Evolutionary conservation across 2,888 invertebrate genomes (phyloP).

Genomic region (Thereva unica): DNA sequence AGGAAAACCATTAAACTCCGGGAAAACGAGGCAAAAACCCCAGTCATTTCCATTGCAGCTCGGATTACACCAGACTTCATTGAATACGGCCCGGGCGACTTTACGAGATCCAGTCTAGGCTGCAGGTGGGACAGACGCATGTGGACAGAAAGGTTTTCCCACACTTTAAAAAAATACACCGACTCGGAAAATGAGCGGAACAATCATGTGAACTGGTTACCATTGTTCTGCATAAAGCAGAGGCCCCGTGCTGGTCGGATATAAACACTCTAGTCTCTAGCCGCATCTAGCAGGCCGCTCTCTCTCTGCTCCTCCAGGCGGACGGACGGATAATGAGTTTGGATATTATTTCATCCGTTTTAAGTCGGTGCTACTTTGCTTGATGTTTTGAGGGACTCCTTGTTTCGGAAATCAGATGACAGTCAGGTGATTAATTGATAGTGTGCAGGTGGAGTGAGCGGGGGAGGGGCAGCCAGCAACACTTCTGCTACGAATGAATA

Average conservation of each 20-base stretch:
- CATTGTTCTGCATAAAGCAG: constrained; percentile 27
- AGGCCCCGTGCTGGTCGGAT: not conserved
- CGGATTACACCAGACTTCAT: constrained; percentile 22
- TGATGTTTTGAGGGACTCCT: no score
- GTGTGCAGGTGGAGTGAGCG: no score
- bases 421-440: no score
- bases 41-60: constrained; percentile 26
- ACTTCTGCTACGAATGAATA: no score
- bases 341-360: no score
- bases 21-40: constrained; percentile 11
- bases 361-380: no score
- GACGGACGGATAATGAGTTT: no score
- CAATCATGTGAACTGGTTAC: constrained; percentile 23
- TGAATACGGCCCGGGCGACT: constrained; percentile 3
- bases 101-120: not conserved
- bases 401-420: no score
- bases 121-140: not conserved
- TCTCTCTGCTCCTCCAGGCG: no score
- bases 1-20: constrained; percentile 23
- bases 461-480: no score
- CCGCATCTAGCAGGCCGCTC: no score
- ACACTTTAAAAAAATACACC: constrained; percentile 1
- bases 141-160: constrained; percentile 18
- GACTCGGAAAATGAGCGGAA: constrained; percentile 17
- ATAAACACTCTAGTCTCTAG: no score